Percentiles rank a stretch among this genome's conserved stretches.
phyloP scores from a whole-genome alignment of 2,888 invertebrate genomes.

The Sceliomorpha sp. region DNA sequence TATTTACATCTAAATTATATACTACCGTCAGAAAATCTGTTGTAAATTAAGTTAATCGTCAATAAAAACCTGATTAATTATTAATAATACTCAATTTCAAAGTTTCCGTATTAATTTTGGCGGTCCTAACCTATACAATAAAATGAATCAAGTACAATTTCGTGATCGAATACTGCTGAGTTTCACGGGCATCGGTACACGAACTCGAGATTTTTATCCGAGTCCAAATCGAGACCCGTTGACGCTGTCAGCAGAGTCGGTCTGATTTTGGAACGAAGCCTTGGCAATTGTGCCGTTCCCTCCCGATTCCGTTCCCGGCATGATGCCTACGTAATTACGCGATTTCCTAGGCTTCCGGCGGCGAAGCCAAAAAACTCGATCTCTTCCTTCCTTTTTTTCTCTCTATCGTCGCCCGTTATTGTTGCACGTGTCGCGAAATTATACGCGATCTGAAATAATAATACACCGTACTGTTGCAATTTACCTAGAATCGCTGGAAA shows the following conservation, averaged over 20 bases:
- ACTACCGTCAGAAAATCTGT: no score
- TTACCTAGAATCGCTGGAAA: constrained; percentile 20
- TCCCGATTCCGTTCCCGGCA: constrained; percentile 14
- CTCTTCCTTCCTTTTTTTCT: no score
- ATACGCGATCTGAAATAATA: constrained; percentile 14
- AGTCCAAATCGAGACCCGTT: constrained; percentile 5
- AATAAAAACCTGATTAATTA: no score
- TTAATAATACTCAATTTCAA: no score
- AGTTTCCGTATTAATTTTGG: no score
- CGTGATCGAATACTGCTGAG: constrained; percentile 25
- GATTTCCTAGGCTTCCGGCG: constrained; percentile 32
- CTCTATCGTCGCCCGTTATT: constrained; percentile 1
- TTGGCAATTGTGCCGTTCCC: constrained; percentile 33
- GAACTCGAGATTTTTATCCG: constrained; percentile 37
- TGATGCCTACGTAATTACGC: constrained; percentile 42
- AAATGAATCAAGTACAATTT: no score
- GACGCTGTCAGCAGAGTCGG: constrained; percentile 41
- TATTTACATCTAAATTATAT: no score
- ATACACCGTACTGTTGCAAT: constrained; percentile 23
- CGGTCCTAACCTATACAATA: no score
- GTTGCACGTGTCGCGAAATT: constrained; percentile 11
- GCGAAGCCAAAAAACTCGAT: constrained; percentile 24
- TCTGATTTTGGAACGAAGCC: constrained; percentile 32
- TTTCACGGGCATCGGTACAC: constrained; percentile 14
- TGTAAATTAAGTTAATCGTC: no score